A percentile compares a stretch with the other conserved stretches of the same genome.
Conservation (phyloP, 2,888 invertebrate species). For the Penaeus monodon region DNA sequence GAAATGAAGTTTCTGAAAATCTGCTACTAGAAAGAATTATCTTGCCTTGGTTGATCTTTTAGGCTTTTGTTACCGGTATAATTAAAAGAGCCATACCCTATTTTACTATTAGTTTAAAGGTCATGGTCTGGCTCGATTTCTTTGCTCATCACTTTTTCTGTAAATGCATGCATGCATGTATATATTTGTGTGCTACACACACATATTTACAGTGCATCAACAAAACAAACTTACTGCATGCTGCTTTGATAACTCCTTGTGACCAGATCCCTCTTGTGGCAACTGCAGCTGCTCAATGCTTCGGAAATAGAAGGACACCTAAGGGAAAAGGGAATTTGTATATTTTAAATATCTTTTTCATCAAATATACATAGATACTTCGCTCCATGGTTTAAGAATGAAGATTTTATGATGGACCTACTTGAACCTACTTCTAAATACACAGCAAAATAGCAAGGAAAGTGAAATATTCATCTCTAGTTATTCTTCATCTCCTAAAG, state of each 20-base stretch:
- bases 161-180: no score
- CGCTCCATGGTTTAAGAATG: neutral
- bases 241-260: slow-evolving; percentile 5
- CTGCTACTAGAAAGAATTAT: no score
- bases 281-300: slow-evolving; percentile 55
- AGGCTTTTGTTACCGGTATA: no score
- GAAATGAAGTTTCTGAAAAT: no score
- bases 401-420: neutral
- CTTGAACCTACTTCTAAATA: no score
- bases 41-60: no score
- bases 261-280: slow-evolving; percentile 31
- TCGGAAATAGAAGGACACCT: slow-evolving; percentile 51
- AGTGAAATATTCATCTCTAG: neutral
- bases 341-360: neutral
- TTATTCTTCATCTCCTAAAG: neutral
- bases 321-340: neutral
- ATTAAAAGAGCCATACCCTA: no score
- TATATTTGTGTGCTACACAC: no score
- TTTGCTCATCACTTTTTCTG: no score
- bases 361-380: neutral
- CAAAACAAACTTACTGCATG: slow-evolving; percentile 30
- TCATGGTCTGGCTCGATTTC: no score
- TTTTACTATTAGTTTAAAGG: no score
- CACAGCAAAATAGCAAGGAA: neutral
- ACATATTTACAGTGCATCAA: neutral